These are phyloP conservation scores for Bovichtus diacanthus DNA, from an alignment of 2,797 vertebrate genomes.

Conservation along the genomic window DNA sequence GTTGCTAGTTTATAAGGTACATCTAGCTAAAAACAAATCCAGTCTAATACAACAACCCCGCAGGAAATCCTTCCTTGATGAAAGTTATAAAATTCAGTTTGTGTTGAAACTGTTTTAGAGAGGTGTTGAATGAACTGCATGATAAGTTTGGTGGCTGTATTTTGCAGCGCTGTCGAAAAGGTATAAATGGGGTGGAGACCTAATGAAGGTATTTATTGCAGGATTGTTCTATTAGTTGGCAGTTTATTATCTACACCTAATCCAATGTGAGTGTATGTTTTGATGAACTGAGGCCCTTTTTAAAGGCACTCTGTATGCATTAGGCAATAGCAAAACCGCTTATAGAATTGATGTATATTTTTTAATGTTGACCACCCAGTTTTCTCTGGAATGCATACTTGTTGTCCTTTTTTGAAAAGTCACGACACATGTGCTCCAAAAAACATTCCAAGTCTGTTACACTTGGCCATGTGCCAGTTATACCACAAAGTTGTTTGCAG, in stretches of 20 bases:
- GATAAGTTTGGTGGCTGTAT: not conserved
- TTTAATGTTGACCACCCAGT: not conserved
- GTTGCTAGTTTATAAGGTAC: not conserved
- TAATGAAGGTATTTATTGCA: not conserved
- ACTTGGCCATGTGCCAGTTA: not conserved
- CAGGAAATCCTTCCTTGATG: not conserved
- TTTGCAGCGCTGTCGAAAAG: not conserved
- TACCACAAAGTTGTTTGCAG: constrained; percentile 17
- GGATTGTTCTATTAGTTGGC: not conserved
- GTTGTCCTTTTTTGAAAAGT: not conserved
- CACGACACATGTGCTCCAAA: not conserved
- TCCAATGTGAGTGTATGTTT: not conserved
- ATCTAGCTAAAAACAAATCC: not conserved
- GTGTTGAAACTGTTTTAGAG: not conserved
- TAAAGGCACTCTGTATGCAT: not conserved
- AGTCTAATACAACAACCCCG: not conserved
- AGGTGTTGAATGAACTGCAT: not conserved
- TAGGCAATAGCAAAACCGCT: not conserved
- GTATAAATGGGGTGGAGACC: not conserved
- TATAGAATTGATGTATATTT: not conserved
- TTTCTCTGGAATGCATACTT: constrained; percentile 15
- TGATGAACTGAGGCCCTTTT: not conserved
- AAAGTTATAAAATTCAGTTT: not conserved
- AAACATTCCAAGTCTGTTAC: not conserved
- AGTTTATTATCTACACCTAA: not conserved